Conservation (phyloP, 2,113 vertebrate genomes). For the Himantopus leucocephalus region DNA sequence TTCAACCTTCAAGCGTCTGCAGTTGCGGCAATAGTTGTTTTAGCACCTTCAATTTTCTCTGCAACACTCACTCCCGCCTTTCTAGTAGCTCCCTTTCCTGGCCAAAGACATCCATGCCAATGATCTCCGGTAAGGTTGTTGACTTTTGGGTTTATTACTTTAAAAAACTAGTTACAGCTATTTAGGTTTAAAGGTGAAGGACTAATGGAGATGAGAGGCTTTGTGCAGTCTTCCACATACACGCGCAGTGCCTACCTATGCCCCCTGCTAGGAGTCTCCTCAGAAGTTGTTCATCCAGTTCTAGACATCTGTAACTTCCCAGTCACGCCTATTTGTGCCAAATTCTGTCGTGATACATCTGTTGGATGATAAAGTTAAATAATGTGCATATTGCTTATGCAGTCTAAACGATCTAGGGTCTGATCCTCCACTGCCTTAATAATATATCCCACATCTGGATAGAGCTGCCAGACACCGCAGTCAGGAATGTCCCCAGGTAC, state of each 20-base stretch:
- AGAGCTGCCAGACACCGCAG: neutral
- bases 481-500: accelerated
- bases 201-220: neutral
- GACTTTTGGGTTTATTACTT: neutral
- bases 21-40: neutral
- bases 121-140: neutral
- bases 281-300: neutral
- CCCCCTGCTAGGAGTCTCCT: neutral
- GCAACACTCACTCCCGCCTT: neutral
- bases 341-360: neutral
- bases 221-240: neutral
- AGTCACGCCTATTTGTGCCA: constrained; percentile 42
- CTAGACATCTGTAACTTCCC: accelerated
- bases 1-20: neutral
- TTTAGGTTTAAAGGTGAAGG: neutral
- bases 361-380: neutral
- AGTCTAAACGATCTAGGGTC: neutral
- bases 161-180: neutral
- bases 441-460: neutral
- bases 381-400: accelerated
- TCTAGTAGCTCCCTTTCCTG: neutral
- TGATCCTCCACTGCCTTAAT: constrained; percentile 3
- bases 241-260: neutral
- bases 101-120: neutral
- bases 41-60: neutral